Base-by-base conservation (phyloP, 2,797 vertebrate genomes). In the Austrolebias charrua region DNA sequence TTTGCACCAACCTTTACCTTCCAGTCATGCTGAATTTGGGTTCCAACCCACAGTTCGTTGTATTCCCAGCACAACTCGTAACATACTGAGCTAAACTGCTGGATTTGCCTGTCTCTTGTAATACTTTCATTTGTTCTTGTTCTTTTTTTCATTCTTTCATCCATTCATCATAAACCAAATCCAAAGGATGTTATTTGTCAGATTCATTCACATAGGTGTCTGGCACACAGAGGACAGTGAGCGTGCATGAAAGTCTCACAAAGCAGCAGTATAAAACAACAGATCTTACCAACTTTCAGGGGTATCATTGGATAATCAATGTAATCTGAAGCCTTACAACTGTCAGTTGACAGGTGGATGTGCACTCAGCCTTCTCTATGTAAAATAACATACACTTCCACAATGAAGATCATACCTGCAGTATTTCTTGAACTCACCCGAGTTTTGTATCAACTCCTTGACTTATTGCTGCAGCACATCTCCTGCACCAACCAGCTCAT, bases 401-500 rank as follows among this genome's bases (percentile, higher is more conserved):
- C 14, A 35, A 31, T 14, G 8, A 33, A 33, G 5, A 29, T 3
- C 2, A 38, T 5, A 13, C 24, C 20, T 28, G 28, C 24, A 44
- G 16, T 3, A 14, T 46, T 20, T 47, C 7, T 47, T 19, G 8
- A 63, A 69, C n/a, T 61, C 6, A 24, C 16, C 33, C 16, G 14
- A 24, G 24, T 66, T 62, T 50, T 55, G 33, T 24, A 14, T 46
- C 46, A n/a, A 46, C 19, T 70, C 63, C 51, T 52, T 38, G 5
- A 60, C 48, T 67, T 58, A 13, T 40, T 51, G 35, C 35, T 38
- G 35, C 35, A 38, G 35, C 35, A 38, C 8, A 38, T 9, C 35
- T 38, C 31, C 4, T 61, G 48, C 44, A 56, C 51, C 43, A 63
- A 61, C 29, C 35, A 48, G 51, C 51, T 65, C 45, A 42, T 66